Evolutionary conservation across 2,113 vertebrate genomes (phyloP).

Genomic region (Atractosteus spatula): DNA sequence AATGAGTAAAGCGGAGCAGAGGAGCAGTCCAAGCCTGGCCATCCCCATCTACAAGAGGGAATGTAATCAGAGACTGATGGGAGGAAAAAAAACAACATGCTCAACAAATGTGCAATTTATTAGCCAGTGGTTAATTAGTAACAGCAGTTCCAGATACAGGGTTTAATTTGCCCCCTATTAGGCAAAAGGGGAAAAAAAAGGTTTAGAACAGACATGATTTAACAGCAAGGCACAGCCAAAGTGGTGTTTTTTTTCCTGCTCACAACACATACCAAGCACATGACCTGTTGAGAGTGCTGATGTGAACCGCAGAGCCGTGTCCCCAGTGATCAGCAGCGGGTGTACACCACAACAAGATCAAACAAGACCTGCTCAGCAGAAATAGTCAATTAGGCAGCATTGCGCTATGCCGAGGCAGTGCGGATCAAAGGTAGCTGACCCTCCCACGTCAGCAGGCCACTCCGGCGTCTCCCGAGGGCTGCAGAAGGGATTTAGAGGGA

Average conservation of each 20-base stretch:
- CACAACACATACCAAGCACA: conserved; percentile 1
- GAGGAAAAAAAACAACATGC: background rate
- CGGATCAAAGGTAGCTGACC: background rate
- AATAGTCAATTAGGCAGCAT: background rate
- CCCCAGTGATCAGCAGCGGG: background rate
- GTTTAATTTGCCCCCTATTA: conserved; percentile 31
- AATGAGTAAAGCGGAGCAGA: background rate
- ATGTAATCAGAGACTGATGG: background rate
- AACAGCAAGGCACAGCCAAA: conserved; percentile 10
- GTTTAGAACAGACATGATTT: conserved; percentile 5
- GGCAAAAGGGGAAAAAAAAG: conserved; percentile 19
- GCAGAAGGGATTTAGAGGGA: background rate
- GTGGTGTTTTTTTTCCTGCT: conserved; percentile 23
- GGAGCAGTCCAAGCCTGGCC: background rate
- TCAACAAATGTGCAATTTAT: conserved; percentile 14
- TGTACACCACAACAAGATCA: background rate
- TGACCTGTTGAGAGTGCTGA: conserved; percentile 5
- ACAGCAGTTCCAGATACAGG: conserved; percentile 19
- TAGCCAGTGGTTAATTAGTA: conserved; percentile 30
- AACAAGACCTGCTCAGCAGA: background rate
- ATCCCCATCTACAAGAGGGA: background rate
- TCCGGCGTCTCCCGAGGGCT: background rate
- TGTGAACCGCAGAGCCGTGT: too few relatives aligned
- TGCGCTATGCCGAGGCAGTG: background rate
- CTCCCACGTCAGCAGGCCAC: background rate